phyloP scores from a whole-genome alignment of 2,888 invertebrate genomes.

The Mimachlamys varia region DNA sequence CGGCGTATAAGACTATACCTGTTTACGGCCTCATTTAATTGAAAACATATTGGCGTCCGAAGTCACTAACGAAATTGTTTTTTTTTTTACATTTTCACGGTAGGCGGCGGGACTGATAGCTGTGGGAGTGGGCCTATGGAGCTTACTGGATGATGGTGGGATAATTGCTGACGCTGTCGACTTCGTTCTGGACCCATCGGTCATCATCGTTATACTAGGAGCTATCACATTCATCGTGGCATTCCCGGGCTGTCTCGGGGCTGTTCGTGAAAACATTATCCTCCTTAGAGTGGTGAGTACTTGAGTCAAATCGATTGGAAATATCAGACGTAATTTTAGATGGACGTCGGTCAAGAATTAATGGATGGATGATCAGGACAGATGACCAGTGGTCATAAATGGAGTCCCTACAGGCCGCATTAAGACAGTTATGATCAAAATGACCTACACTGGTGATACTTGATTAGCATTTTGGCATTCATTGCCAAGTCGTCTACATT shows the following conservation, averaged over 20 bases:
- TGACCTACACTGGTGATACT: background rate
- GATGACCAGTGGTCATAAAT: constrained; percentile 6
- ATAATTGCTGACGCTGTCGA: constrained; percentile 88
- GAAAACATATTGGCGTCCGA: background rate
- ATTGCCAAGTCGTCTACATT: background rate
- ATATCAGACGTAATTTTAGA: background rate
- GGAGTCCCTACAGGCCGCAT: background rate
- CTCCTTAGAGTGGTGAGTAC: constrained; percentile 91
- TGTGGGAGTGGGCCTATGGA: constrained; percentile 93
- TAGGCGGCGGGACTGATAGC: constrained; percentile 93
- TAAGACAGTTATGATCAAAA: background rate
- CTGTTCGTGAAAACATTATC: constrained; percentile 94
- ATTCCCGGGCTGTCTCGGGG: constrained; percentile 96
- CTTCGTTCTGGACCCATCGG: constrained; percentile 91
- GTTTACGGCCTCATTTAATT: background rate
- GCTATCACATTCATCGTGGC: constrained; percentile 95
- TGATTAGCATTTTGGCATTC: background rate
- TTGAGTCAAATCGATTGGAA: background rate
- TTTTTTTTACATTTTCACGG: constrained; percentile 28
- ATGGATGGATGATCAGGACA: background rate
- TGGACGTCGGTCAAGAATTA: background rate
- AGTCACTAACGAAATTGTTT: background rate
- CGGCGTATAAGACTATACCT: background rate
- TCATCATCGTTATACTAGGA: constrained; percentile 93
- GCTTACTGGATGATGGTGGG: constrained; percentile 95